Base-by-base conservation (phyloP, 2,113 vertebrate genomes). In the Garra rufa region DNA sequence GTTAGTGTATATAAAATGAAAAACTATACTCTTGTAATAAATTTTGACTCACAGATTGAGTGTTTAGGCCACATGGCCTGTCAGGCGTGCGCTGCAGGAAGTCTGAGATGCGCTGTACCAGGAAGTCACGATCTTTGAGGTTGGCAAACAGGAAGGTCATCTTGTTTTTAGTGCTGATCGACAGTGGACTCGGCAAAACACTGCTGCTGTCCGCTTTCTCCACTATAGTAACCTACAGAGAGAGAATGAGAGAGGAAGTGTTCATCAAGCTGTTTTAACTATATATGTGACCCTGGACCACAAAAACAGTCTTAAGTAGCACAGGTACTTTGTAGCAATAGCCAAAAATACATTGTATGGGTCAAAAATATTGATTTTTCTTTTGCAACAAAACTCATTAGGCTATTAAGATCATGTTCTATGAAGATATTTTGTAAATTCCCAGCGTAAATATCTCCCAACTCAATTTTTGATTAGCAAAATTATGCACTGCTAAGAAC, bases 91-190 rank as follows among this genome's bases (percentile, higher is more conserved):
- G 95, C 93, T 98, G 98, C 83, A 99, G 95, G 89, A 99, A 99
- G 93, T 99, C 98, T 0, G 98, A 99, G 89, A 99, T 99, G 24
- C 95, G 96, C 88, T 99, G 97, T 9, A 99, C 96, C 88, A 99
- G 90, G 92, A 99, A 99, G 92, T 99, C 97, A 1, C 97, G 93
- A 90, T 99, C 98, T 91, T 95, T 97, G 69, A 99, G 94, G 93
- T 99, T 99, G 88, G 98, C 98, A 1, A 99, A 99, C 76, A 99
- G 94, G 93, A 99, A 99, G 71, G 95, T 98, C 96, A 98, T 98
- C 93, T 99, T 99, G 90, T 95, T 98, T 91, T 95, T 98, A 82
- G 97, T 99, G 94, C 98, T 99, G 92, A 99, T 99, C 76, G 97
- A 99, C 81, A 99, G 94, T 1, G 98, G 98, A 85, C 97, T 98